Percentiles rank a stretch among this genome's conserved stretches.
Conservation (phyloP, 1,140 invertebrate species). For the Galleria mellonella region DNA sequence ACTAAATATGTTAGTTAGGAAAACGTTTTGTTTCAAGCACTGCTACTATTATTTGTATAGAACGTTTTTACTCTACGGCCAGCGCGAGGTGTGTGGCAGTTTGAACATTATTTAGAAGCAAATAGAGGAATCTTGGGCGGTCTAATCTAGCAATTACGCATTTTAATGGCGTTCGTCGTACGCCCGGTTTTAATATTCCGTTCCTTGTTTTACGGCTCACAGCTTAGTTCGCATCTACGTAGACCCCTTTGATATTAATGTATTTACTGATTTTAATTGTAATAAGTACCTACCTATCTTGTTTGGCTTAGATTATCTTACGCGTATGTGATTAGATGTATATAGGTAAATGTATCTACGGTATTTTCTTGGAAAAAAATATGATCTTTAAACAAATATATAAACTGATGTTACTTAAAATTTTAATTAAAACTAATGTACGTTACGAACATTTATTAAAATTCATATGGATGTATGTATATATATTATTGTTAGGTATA, state of each 20-base stretch:
- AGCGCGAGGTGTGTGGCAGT: constrained; percentile 20
- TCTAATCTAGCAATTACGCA: constrained; percentile 71
- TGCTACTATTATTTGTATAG: constrained; percentile 1
- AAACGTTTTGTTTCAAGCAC: not conserved
- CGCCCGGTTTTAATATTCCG: constrained; percentile 65
- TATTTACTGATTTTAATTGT: constrained; percentile 54
- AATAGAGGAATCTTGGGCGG: constrained; percentile 68
- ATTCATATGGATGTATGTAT: too few relatives aligned
- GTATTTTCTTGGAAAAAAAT: not conserved
- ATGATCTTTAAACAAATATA: too few relatives aligned
- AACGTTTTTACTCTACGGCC: constrained; percentile 19
- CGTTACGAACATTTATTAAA: not conserved
- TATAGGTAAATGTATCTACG: not conserved
- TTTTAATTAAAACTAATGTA: too few relatives aligned
- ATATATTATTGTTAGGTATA: too few relatives aligned
- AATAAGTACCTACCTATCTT: not conserved
- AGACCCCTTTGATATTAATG: constrained; percentile 42
- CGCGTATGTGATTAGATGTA: not conserved
- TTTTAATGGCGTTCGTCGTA: constrained; percentile 65
- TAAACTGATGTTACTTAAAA: too few relatives aligned
- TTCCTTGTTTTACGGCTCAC: constrained; percentile 59
- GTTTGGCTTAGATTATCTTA: constrained; percentile 1
- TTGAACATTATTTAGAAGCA: constrained; percentile 29
- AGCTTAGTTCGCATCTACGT: constrained; percentile 31
- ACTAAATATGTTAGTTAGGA: constrained; percentile 11